phyloP scores from a whole-genome alignment of 2,888 invertebrate genomes.

The Drosophila prolongata region DNA sequence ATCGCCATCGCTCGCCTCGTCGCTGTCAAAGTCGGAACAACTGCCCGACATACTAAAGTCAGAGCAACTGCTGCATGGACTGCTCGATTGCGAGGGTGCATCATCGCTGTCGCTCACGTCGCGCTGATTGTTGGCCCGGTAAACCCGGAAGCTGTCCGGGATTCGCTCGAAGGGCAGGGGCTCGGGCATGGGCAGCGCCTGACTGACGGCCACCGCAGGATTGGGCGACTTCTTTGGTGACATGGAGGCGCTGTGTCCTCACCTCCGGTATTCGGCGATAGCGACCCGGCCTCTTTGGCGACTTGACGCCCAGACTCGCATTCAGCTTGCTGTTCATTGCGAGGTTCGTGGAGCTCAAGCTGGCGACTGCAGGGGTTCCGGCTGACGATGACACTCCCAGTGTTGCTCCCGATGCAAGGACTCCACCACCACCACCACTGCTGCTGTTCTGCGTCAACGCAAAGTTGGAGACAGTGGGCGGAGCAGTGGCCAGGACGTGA shows the following conservation, averaged over 20 bases:
- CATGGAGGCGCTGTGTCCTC: slow-evolving; percentile 76
- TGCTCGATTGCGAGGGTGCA: slow-evolving; percentile 82
- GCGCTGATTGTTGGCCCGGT: slow-evolving; percentile 84
- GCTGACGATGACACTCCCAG: slow-evolving; percentile 29
- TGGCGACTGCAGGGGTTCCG: slow-evolving; percentile 57
- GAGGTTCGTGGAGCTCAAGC: slow-evolving; percentile 62
- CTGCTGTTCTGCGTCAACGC: slow-evolving; percentile 64
- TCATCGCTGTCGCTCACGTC: slow-evolving; percentile 84
- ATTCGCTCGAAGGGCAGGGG: slow-evolving; percentile 78
- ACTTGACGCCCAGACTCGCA: slow-evolving; percentile 72
- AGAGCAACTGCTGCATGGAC: slow-evolving; percentile 84
- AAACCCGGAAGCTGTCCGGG: slow-evolving; percentile 86
- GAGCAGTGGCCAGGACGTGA: slow-evolving; percentile 47
- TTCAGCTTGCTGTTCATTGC: slow-evolving; percentile 71
- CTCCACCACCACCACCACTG: slow-evolving; percentile 9
- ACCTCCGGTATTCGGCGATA: slow-evolving; percentile 81
- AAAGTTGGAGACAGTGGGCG: slow-evolving; percentile 53
- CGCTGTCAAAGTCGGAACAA: slow-evolving; percentile 83
- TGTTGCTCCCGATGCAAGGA: slow-evolving; percentile 36
- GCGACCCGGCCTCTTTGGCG: slow-evolving; percentile 81
- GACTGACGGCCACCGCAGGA: slow-evolving; percentile 46
- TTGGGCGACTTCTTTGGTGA: slow-evolving; percentile 83
- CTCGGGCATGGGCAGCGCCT: slow-evolving; percentile 44
- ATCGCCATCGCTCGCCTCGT: slow-evolving; percentile 82
- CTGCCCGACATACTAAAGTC: slow-evolving; percentile 83